These are phyloP conservation scores for Meloidogyne hapla DNA, from an alignment of 1,140 invertebrate species.

Conservation along the genomic window DNA sequence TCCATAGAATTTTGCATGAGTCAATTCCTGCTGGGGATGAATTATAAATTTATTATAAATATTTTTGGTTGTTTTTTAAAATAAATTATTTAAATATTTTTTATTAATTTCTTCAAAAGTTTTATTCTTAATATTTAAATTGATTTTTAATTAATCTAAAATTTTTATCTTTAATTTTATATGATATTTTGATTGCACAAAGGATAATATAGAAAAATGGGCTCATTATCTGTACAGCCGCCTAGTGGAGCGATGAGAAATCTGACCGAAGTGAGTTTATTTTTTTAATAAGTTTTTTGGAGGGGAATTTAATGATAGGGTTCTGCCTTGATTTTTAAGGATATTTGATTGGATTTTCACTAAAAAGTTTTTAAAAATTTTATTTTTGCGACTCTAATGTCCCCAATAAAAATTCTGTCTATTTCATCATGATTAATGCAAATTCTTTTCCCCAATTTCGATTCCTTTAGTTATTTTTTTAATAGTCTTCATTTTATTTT, in stretches of 20 bases:
- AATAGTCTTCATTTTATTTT: neutral
- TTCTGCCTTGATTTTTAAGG: too few species aligned
- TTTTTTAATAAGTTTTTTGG: neutral
- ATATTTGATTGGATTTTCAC: too few species aligned
- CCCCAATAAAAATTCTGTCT: neutral
- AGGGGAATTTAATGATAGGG: too few species aligned
- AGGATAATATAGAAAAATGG: conserved; percentile 29
- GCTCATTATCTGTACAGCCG: conserved; percentile 43
- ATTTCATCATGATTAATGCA: neutral
- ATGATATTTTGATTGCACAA: too few species aligned
- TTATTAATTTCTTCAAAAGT: neutral
- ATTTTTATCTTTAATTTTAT: neutral
- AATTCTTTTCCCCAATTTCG: neutral
- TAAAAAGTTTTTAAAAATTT: too few species aligned
- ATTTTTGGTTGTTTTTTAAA: conserved; percentile 10
- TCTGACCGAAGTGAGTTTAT: conserved; percentile 38
- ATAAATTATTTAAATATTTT: neutral
- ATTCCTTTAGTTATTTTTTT: neutral
- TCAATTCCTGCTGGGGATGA: conserved; percentile 96
- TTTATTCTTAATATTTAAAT: neutral
- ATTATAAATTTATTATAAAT: conserved; percentile 68
- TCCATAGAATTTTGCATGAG: conserved; percentile 90
- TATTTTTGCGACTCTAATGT: neutral
- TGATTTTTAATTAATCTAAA: conserved; percentile 4
- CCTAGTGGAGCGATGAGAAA: conserved; percentile 43